Percentiles rank a stretch among this genome's conserved stretches.
phyloP scores from a whole-genome alignment of 2,888 invertebrate species.

The Odontocerum albicorne region DNA sequence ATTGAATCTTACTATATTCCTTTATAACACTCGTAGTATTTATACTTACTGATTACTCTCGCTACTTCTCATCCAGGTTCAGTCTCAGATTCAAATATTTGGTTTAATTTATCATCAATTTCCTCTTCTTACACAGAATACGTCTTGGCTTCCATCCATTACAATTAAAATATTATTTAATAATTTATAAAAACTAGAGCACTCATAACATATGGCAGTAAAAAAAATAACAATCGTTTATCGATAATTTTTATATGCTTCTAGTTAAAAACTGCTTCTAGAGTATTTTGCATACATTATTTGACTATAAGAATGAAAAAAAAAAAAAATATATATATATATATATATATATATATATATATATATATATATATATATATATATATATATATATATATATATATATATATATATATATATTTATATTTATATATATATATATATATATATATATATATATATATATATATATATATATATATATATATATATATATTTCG shows the following conservation, averaged over 20 bases:
- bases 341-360: background rate
- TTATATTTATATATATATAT: background rate
- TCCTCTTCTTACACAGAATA: constrained; percentile 28
- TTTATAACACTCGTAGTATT: constrained; percentile 26
- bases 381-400: background rate
- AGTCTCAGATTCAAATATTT: constrained; percentile 38
- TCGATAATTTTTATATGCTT: constrained; percentile 12
- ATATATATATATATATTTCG: background rate
- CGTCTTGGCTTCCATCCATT: constrained; percentile 8
- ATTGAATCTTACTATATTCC: constrained; percentile 34
- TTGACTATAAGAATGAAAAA: background rate
- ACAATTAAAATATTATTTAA: constrained; percentile 12
- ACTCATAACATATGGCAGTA: constrained; percentile 30
- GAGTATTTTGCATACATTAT: background rate
- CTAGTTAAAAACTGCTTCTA: constrained; percentile 12
- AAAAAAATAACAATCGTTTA: constrained; percentile 14
- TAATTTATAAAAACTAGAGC: constrained; percentile 16
- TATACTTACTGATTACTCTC: constrained; percentile 35
- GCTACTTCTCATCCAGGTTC: constrained; percentile 32
- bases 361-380: background rate
- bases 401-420: background rate
- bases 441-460: background rate
- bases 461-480: background rate
- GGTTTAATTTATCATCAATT: constrained; percentile 35
- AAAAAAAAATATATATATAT: background rate